These are phyloP conservation scores for Pseudomyrmex sp. DNA, from an alignment of 1,140 invertebrate genomes.

Conservation along the genomic window DNA sequence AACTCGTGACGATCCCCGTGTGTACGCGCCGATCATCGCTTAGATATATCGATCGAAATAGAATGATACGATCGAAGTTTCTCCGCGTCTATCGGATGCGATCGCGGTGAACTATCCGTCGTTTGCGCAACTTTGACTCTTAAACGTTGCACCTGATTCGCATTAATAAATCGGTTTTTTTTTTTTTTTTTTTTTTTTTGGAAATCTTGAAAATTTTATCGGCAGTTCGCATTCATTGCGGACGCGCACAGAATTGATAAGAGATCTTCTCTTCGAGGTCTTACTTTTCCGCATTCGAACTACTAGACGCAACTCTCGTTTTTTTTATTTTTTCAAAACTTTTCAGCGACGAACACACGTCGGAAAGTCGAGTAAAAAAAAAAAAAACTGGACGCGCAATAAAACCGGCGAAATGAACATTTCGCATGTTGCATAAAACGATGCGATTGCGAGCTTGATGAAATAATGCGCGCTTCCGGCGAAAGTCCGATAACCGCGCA, in stretches of 20 bases:
- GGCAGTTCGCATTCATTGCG: no score
- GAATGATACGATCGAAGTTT: conserved; percentile 36
- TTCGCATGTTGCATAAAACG: not conserved
- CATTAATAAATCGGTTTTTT: not conserved
- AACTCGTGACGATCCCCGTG: conserved; percentile 27
- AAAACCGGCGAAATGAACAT: not conserved
- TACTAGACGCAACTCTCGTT: no score
- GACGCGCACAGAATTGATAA: no score
- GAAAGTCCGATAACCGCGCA: conserved; percentile 4
- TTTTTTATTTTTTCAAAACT: no score
- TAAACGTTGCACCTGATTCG: not conserved
- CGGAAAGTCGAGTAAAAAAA: not conserved
- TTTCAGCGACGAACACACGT: no score
- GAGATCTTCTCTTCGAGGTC: no score
- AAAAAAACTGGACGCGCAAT: not conserved
- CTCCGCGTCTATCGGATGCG: not conserved
- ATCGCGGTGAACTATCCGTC: conserved; percentile 16
- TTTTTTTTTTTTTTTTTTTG: not conserved
- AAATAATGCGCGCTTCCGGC: conserved; percentile 10
- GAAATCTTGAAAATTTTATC: no score
- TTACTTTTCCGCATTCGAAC: no score
- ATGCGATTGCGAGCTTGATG: not conserved
- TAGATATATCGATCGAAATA: conserved; percentile 44
- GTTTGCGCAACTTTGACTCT: not conserved
- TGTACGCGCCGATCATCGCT: conserved; percentile 20